Conservation (phyloP, 2,113 vertebrate genomes). For the Chamaea fasciata region DNA sequence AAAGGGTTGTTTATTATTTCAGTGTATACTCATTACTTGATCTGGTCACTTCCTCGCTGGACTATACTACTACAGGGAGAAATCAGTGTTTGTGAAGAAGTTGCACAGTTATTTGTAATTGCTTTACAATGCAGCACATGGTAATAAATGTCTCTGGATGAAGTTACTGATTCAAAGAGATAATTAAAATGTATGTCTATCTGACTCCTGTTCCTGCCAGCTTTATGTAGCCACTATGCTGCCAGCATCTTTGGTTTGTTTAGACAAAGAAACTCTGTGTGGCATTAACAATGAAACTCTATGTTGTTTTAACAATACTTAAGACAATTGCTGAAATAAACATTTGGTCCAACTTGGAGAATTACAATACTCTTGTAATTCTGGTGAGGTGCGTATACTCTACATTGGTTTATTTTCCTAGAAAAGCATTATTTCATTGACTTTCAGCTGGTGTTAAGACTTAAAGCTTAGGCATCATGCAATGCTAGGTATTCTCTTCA, state of each 20-base stretch:
- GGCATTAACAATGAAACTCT: constrained; percentile 48
- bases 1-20: not conserved
- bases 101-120: constrained; percentile 26
- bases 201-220: constrained; percentile 52
- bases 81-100: constrained; percentile 49
- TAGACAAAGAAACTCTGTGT: constrained; percentile 54
- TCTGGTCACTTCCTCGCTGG: constrained; percentile 38
- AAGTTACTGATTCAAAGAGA: constrained; percentile 57
- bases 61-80: not conserved
- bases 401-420: not conserved
- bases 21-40: not conserved
- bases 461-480: constrained; percentile 10
- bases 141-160: constrained; percentile 67
- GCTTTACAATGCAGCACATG: constrained; percentile 52
- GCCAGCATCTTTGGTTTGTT: constrained; percentile 51
- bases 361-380: not conserved
- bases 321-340: constrained; percentile 27
- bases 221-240: not conserved
- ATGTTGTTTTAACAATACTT: constrained; percentile 50
- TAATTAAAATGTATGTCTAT: constrained; percentile 67
- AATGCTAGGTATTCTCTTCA: constrained; percentile 58
- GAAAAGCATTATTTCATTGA: not conserved
- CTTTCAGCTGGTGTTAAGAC: not conserved
- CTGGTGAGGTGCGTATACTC: not conserved
- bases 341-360: not conserved